Evolutionary conservation across 2,888 invertebrate species (phyloP).

Genomic region (Cylloceria caligata): DNA sequence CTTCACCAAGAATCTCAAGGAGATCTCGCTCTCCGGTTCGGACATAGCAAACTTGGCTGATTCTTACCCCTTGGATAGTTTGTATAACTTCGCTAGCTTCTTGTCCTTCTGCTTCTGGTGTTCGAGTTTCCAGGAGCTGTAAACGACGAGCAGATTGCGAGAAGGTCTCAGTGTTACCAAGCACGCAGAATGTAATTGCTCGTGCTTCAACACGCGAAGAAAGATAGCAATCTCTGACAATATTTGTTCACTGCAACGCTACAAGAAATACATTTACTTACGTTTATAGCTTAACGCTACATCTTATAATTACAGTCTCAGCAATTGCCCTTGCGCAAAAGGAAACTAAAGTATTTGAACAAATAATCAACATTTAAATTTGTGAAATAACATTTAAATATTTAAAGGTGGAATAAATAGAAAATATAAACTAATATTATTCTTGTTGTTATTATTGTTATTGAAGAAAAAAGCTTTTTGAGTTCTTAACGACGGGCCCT

Average conservation of each 20-base stretch:
- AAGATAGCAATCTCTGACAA: slow-evolving; percentile 39
- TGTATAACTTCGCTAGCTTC: slow-evolving; percentile 55
- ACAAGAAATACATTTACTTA: slow-evolving; percentile 52
- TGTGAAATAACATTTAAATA: too few species aligned
- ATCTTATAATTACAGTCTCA: not conserved
- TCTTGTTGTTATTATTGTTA: too few species aligned
- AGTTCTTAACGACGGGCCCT: too few species aligned
- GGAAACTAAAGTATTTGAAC: too few species aligned
- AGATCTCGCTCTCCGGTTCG: slow-evolving; percentile 35
- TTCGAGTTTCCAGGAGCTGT: slow-evolving; percentile 46
- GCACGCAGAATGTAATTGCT: slow-evolving; percentile 67
- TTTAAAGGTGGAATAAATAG: too few species aligned
- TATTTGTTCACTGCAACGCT: slow-evolving; percentile 57
- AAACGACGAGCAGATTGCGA: slow-evolving; percentile 65
- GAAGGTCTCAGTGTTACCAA: slow-evolving; percentile 50
- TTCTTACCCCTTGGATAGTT: slow-evolving; percentile 48
- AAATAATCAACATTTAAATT: too few species aligned
- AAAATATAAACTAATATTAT: too few species aligned
- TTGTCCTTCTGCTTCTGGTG: slow-evolving; percentile 35
- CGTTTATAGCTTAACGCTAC: not conserved
- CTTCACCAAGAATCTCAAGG: slow-evolving; percentile 41
- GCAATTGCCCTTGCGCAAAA: not conserved
- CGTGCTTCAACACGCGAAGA: slow-evolving; percentile 11
- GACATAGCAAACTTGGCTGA: slow-evolving; percentile 48
- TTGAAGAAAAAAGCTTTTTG: too few species aligned